Conservation (phyloP, 1,140 invertebrate species). For the Psix sp. region DNA sequence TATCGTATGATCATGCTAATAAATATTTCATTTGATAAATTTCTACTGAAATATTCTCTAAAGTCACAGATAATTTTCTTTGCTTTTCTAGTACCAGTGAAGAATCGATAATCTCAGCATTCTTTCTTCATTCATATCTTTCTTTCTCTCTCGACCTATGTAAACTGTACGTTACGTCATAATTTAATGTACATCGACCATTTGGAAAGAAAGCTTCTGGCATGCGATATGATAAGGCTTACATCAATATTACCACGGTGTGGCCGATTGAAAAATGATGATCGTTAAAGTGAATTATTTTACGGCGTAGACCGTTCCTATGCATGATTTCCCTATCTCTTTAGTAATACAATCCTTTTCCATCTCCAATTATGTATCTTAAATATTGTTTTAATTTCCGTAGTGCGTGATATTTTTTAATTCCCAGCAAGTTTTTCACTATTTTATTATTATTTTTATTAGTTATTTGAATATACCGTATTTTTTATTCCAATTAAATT, state of each 20-base stretch:
- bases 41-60: conserved; percentile 33
- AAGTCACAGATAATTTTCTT: conserved; percentile 62
- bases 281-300: conserved; percentile 18
- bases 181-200: conserved; percentile 25
- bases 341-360: too few relatives aligned
- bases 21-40: too few relatives aligned
- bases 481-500: too few relatives aligned
- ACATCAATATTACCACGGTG: conserved; percentile 10
- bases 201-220: conserved; percentile 16
- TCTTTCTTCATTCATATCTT: neutral
- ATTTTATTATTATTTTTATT: too few relatives aligned
- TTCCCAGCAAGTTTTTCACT: too few relatives aligned
- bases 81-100: neutral
- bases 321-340: neutral
- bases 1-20: too few relatives aligned
- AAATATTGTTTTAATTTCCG: too few relatives aligned
- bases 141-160: neutral
- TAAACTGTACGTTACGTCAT: conserved; percentile 38
- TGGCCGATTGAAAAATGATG: conserved; percentile 18
- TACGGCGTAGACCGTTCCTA: too few relatives aligned
- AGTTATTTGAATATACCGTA: too few relatives aligned
- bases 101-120: conserved; percentile 25
- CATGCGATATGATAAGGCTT: conserved; percentile 35
- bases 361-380: too few relatives aligned
- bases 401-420: too few relatives aligned